These are phyloP conservation scores for Enteromius fasciolatus DNA, from an alignment of 2,797 vertebrate genomes.

Conservation along the genomic window DNA sequence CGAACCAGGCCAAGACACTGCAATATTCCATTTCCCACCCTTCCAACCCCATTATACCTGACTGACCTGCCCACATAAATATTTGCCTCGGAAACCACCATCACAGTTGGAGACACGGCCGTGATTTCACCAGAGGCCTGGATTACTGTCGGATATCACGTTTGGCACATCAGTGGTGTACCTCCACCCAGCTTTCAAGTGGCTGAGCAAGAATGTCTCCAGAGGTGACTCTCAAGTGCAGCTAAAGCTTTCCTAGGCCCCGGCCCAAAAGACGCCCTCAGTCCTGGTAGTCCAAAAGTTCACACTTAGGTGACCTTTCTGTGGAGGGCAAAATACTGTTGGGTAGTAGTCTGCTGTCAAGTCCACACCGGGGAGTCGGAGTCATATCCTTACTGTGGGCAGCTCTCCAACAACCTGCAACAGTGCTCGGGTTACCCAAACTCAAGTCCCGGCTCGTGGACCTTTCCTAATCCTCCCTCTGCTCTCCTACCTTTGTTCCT, in stretches of 20 bases:
- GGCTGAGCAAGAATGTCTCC: conserved; percentile 35
- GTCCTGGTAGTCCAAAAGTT: conserved; percentile 10
- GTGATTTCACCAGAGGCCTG: conserved; percentile 42
- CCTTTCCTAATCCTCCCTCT: neutral
- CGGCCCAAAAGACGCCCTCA: conserved; percentile 19
- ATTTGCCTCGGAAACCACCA: conserved; percentile 56
- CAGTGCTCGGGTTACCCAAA: neutral
- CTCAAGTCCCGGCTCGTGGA: neutral
- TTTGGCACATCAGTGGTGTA: conserved; percentile 41
- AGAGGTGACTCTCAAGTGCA: conserved; percentile 29
- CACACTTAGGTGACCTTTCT: conserved; percentile 14
- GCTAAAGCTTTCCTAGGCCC: conserved; percentile 32
- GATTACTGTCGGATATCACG: conserved; percentile 44
- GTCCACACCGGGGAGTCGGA: neutral
- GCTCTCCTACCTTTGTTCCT: neutral
- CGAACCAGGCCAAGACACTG: conserved; percentile 4
- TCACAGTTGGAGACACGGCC: conserved; percentile 37
- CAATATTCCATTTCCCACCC: conserved; percentile 37
- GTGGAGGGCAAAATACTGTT: neutral
- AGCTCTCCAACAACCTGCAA: neutral
- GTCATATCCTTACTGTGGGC: neutral
- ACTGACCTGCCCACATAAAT: conserved; percentile 52
- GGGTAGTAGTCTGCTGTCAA: neutral
- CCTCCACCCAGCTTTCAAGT: conserved; percentile 33
- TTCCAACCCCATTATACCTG: conserved; percentile 50